Conservation (phyloP, 2,113 vertebrate genomes). For the Rhodinocichla rosea region DNA sequence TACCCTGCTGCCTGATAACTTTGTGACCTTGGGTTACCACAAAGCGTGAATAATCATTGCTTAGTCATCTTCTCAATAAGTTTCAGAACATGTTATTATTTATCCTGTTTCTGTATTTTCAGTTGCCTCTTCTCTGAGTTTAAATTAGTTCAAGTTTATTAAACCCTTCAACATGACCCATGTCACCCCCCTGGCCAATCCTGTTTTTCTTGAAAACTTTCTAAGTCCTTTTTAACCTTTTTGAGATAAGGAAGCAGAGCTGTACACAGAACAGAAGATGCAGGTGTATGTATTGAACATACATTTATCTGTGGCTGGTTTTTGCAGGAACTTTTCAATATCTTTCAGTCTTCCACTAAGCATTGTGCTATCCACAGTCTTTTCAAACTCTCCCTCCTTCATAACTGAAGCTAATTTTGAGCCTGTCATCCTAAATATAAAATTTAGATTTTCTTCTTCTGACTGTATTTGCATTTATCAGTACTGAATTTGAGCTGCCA, state of each 20-base stretch:
- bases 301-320: background rate
- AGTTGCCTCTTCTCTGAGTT: background rate
- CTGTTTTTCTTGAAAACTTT: background rate
- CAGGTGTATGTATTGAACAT: background rate
- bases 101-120: background rate
- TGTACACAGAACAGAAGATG: background rate
- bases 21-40: background rate
- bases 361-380: background rate
- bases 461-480: background rate
- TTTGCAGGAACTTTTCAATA: background rate
- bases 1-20: background rate
- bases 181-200: background rate
- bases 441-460: background rate
- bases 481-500: background rate
- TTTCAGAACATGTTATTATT: background rate
- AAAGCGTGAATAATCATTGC: background rate
- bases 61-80: background rate
- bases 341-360: background rate
- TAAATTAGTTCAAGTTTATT: background rate
- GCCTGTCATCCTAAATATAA: background rate
- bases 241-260: background rate
- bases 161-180: background rate
- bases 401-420: background rate
- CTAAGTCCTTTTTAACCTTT: background rate
- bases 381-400: background rate